These are phyloP conservation scores for Podilymbus podiceps DNA, from an alignment of 2,113 vertebrate species.

Conservation along the genomic window DNA sequence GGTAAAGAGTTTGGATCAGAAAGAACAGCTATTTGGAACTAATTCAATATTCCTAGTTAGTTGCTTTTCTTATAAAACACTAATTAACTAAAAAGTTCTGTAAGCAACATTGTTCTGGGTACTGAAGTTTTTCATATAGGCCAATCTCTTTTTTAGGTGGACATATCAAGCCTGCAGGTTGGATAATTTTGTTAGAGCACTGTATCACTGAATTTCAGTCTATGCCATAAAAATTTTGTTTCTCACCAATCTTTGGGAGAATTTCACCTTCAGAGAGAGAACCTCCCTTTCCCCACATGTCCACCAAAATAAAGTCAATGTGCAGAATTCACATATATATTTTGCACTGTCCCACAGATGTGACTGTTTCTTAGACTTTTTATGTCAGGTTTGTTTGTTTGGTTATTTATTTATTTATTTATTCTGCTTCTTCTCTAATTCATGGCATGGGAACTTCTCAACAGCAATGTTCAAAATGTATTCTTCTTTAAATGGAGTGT, in stretches of 20 bases:
- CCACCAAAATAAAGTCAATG: neutral
- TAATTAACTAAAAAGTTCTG: neutral
- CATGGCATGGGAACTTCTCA: neutral
- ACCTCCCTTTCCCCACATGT: accelerated
- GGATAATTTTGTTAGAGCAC: neutral
- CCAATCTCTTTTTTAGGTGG: neutral
- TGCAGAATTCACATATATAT: neutral
- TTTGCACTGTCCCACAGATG: neutral
- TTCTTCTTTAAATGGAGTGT: neutral
- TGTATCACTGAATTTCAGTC: neutral
- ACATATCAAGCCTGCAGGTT: neutral
- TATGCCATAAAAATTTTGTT: neutral
- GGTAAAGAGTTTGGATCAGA: neutral
- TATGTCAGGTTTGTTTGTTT: no score
- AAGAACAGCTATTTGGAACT: neutral
- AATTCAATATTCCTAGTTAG: neutral
- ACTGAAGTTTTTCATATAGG: neutral
- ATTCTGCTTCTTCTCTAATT: neutral
- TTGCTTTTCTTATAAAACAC: neutral
- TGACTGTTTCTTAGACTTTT: neutral
- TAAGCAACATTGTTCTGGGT: neutral
- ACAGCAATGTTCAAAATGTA: neutral
- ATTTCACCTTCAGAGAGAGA: neutral
- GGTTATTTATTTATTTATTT: no score
- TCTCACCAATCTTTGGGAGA: neutral